A percentile compares a stretch with the other conserved stretches of the same genome.
phyloP scores from a whole-genome alignment of 2,113 vertebrate species.

The Lagopus leucura region DNA sequence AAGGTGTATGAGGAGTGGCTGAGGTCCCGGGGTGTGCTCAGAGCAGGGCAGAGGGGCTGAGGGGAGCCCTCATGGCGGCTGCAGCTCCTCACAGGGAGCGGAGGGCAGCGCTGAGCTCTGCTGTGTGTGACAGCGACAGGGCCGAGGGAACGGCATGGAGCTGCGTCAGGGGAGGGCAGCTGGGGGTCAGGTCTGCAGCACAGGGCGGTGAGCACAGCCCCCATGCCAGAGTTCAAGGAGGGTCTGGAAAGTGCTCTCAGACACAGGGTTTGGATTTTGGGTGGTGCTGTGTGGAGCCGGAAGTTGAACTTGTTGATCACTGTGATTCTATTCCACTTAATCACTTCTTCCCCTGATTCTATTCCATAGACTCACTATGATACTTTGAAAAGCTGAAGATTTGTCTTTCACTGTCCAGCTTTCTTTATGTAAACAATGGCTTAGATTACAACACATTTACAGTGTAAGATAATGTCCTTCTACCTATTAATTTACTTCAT shows the following conservation, averaged over 20 bases:
- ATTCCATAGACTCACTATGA: neutral
- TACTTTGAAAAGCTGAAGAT: neutral
- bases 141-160: too few species aligned
- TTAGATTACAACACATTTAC: slow-evolving; percentile 1
- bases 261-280: neutral
- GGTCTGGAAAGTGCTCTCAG: neutral
- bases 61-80: neutral
- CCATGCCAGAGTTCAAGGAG: neutral
- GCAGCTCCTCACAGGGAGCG: neutral
- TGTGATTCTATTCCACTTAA: too few species aligned
- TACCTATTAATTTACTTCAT: neutral
- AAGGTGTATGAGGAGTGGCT: neutral
- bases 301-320: neutral
- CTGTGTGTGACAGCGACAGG: too few species aligned
- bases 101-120: too few species aligned
- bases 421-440: neutral
- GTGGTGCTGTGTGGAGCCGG: neutral
- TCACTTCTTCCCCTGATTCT: too few species aligned
- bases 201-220: neutral
- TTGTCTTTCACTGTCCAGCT: neutral
- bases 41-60: neutral
- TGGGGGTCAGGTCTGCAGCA: too few species aligned
- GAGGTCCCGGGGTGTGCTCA: neutral
- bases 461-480: neutral
- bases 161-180: too few species aligned